Evolutionary conservation across 2,888 invertebrate genomes (phyloP).

Genomic region (Lottia gigantea): DNA sequence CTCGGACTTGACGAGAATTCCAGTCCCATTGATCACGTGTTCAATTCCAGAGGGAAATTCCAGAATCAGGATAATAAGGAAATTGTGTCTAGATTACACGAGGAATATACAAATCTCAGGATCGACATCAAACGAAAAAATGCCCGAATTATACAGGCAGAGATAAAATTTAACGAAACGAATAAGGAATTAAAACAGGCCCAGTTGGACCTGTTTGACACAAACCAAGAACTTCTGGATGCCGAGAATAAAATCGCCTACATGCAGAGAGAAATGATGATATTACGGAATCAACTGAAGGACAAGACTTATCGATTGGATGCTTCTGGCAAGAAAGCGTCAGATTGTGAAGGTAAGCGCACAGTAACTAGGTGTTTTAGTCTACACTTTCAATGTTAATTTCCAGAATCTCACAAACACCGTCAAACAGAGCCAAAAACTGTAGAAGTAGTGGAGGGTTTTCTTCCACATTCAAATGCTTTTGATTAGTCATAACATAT

Average conservation of each 20-base stretch:
- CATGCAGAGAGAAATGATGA: slow-evolving; percentile 47
- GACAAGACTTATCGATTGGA: slow-evolving; percentile 43
- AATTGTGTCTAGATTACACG: slow-evolving; percentile 38
- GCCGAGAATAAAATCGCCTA: slow-evolving; percentile 45
- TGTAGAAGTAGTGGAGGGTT: too few species aligned
- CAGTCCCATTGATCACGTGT: neutral
- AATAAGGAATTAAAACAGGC: slow-evolving; percentile 37
- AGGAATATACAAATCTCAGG: slow-evolving; percentile 46
- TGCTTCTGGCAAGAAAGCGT: slow-evolving; percentile 27
- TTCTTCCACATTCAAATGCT: too few species aligned
- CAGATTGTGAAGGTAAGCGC: slow-evolving; percentile 30
- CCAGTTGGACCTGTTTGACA: slow-evolving; percentile 42
- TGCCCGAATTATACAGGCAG: slow-evolving; percentile 40
- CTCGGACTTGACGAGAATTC: slow-evolving; percentile 15
- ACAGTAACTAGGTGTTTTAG: too few species aligned
- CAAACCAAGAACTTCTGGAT: slow-evolving; percentile 42
- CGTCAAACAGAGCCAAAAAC: too few species aligned
- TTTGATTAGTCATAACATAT: too few species aligned
- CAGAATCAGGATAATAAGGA: slow-evolving; percentile 29
- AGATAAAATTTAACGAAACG: slow-evolving; percentile 49
- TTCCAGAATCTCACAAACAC: too few species aligned
- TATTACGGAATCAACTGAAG: slow-evolving; percentile 54
- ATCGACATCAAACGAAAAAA: slow-evolving; percentile 40
- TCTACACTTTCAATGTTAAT: too few species aligned
- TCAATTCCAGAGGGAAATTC: neutral